A percentile compares a stretch with the other conserved stretches of the same genome.
Evolutionary conservation across 2,113 vertebrate genomes (phyloP).

Genomic region (Ophthalmolycus amberensis): DNA sequence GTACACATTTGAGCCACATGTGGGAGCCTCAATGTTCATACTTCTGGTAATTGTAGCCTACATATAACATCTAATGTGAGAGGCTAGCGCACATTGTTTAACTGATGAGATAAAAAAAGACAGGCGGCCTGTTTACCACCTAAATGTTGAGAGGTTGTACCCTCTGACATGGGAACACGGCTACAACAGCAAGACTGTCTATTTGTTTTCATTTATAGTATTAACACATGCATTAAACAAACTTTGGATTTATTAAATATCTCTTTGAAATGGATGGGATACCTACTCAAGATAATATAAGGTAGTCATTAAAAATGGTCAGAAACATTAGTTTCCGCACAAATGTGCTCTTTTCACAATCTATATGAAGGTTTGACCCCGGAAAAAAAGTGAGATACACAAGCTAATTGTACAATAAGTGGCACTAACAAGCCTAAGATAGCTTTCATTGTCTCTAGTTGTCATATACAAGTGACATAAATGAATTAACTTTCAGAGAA

Average conservation of each 20-base stretch:
- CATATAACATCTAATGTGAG: neutral
- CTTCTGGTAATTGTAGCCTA: neutral
- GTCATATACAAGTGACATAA: neutral
- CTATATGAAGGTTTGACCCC: neutral
- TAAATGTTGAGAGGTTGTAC: too few relatives aligned
- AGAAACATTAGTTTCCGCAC: neutral
- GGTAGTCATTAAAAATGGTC: neutral
- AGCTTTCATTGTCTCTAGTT: neutral
- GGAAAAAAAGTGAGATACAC: neutral
- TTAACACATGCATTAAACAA: neutral
- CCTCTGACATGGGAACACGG: too few relatives aligned
- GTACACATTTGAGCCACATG: neutral
- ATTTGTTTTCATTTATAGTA: neutral
- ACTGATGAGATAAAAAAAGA: too few relatives aligned
- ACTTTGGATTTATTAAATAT: neutral
- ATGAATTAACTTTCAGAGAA: neutral
- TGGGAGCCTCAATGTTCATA: neutral
- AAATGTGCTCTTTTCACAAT: neutral
- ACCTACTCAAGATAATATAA: neutral
- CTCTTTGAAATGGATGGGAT: neutral
- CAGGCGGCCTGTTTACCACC: too few relatives aligned
- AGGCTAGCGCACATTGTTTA: too few relatives aligned
- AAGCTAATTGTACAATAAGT: neutral
- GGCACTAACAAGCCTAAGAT: neutral
- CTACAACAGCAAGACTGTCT: too few relatives aligned